These are phyloP conservation scores for Pachydiplax longipennis DNA, from an alignment of 2,888 invertebrate species.

Conservation along the genomic window DNA sequence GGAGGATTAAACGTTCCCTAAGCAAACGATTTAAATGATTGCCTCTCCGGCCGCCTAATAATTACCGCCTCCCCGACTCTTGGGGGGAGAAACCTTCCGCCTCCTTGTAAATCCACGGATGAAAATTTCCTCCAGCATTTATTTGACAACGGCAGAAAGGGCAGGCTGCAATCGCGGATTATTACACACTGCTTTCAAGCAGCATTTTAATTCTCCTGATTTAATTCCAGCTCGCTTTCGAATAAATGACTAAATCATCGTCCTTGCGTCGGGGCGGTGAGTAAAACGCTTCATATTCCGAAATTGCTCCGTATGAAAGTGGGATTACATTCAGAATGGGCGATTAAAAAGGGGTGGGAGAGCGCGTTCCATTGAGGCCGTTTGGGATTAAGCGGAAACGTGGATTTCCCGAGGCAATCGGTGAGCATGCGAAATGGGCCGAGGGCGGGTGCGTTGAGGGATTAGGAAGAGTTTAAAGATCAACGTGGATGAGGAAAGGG, in stretches of 20 bases:
- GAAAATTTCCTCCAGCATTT: neutral
- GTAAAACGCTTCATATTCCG: neutral
- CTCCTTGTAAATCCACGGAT: neutral
- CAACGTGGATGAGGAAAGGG: neutral
- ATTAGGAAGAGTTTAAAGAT: neutral
- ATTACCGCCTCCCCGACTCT: neutral
- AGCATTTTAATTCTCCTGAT: neutral
- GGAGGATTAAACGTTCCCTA: neutral
- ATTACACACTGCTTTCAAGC: neutral
- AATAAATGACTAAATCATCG: neutral
- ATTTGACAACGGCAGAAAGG: neutral
- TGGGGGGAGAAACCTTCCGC: neutral
- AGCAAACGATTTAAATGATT: neutral
- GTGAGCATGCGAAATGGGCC: neutral
- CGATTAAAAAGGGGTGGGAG: neutral
- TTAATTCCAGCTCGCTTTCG: slow-evolving; percentile 21
- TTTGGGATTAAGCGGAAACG: neutral
- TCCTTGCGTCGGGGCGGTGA: neutral
- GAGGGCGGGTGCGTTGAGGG: neutral
- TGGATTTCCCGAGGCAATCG: neutral
- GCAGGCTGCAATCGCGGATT: neutral
- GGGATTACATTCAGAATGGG: neutral
- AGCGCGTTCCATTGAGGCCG: neutral
- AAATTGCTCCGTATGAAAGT: neutral
- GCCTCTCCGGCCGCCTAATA: neutral